Conservation (phyloP, 2,888 invertebrate genomes). For the Idaea biselata region DNA sequence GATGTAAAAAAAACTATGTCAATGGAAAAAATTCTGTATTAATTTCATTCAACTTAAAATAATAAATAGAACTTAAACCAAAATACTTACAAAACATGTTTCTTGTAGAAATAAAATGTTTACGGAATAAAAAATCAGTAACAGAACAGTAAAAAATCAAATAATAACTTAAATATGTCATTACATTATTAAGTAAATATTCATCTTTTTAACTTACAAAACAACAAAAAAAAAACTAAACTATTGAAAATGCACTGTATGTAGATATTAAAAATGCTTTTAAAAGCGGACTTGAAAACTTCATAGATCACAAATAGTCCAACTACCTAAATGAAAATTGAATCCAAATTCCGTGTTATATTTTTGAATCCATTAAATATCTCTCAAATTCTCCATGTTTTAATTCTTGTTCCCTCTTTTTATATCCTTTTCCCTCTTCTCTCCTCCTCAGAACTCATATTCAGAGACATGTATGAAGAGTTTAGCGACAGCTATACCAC, state of each 20-base stretch:
- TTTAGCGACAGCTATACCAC: conserved; percentile 91
- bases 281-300: no score
- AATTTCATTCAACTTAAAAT: not conserved
- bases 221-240: no score
- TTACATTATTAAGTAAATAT: no score
- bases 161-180: no score
- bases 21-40: not conserved
- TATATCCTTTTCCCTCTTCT: not conserved
- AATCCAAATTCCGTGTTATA: not conserved
- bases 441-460: conserved; percentile 80
- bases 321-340: not conserved
- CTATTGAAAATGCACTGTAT: no score
- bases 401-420: conserved; percentile 4
- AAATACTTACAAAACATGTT: not conserved
- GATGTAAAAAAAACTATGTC: not conserved
- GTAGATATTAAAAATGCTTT: no score
- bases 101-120: not conserved
- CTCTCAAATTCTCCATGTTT: conserved; percentile 2
- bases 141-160: no score
- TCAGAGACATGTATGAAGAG: conserved; percentile 92
- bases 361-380: not conserved
- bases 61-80: not conserved
- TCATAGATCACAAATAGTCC: not conserved
- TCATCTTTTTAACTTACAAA: no score
- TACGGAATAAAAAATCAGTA: not conserved